phyloP scores from a whole-genome alignment of 2,113 vertebrate genomes.

The Uria lomvia region DNA sequence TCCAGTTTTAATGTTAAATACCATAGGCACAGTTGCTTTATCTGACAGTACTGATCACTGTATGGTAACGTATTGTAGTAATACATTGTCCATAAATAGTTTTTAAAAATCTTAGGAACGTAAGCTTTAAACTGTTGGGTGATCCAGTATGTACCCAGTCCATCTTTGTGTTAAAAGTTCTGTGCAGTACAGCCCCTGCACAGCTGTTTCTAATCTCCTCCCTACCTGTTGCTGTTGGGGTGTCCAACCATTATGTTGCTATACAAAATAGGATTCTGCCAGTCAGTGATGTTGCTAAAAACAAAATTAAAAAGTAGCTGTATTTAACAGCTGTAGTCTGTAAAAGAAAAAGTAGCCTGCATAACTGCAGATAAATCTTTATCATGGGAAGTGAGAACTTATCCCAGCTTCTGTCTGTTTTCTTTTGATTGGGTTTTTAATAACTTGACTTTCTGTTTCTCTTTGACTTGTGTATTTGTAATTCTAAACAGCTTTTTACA shows the following conservation, averaged over 20 bases:
- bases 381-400: neutral
- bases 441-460: neutral
- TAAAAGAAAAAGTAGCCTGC: neutral
- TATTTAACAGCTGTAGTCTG: neutral
- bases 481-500: neutral
- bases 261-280: neutral
- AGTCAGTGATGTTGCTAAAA: neutral
- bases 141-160: neutral
- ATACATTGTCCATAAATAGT: fast-evolving
- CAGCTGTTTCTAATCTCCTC: neutral
- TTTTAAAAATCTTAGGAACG: neutral
- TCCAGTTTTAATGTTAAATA: neutral
- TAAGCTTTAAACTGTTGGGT: neutral
- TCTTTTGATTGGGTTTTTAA: neutral
- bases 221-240: neutral
- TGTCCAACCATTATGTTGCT: neutral
- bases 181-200: neutral
- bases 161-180: neutral
- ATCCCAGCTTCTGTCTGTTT: neutral
- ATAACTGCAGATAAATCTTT: neutral
- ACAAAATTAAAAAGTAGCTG: neutral
- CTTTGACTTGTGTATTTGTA: neutral
- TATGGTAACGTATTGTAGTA: neutral
- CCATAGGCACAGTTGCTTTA: neutral
- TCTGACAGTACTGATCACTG: neutral